Conservation (phyloP, 1,140 invertebrate species). For the Macrostomum lignano region DNA sequence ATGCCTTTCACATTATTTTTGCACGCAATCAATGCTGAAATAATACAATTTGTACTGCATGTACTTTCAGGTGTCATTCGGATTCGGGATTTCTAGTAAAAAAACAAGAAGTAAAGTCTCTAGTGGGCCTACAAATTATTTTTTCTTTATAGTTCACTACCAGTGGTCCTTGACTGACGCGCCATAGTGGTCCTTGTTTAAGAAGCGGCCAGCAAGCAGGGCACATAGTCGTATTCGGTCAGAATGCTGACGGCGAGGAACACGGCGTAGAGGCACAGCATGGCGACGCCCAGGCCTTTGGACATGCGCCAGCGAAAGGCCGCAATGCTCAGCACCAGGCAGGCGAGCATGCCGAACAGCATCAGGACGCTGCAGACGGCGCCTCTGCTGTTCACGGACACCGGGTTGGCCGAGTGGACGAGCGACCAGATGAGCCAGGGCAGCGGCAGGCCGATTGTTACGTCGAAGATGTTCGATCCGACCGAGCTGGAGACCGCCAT, state of each 20-base stretch:
- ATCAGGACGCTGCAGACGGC: constrained; percentile 86
- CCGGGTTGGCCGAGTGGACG: constrained; percentile 36
- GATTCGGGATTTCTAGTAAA: too few relatives aligned
- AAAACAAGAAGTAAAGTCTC: too few relatives aligned
- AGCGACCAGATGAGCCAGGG: constrained; percentile 73
- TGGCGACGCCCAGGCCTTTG: constrained; percentile 62
- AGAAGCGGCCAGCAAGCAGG: too few relatives aligned
- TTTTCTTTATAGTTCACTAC: too few relatives aligned
- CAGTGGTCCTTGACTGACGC: too few relatives aligned
- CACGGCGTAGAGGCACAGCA: constrained; percentile 79
- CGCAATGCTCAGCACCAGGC: constrained; percentile 74
- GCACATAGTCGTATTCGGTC: constrained; percentile 72
- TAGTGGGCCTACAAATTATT: too few relatives aligned
- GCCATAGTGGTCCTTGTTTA: too few relatives aligned
- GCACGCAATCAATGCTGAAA: too few relatives aligned
- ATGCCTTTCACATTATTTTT: too few relatives aligned
- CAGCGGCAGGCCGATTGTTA: constrained; percentile 48
- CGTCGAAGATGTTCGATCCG: constrained; percentile 26
- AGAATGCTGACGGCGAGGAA: constrained; percentile 71
- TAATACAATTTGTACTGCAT: too few relatives aligned
- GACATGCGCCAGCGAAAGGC: constrained; percentile 88
- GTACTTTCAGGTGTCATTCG: too few relatives aligned
- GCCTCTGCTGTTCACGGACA: constrained; percentile 63
- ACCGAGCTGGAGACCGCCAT: constrained; percentile 28
- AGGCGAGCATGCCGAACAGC: constrained; percentile 69